Conservation (phyloP, 2,888 invertebrate genomes). For the Fissipunctia ypsillon region DNA sequence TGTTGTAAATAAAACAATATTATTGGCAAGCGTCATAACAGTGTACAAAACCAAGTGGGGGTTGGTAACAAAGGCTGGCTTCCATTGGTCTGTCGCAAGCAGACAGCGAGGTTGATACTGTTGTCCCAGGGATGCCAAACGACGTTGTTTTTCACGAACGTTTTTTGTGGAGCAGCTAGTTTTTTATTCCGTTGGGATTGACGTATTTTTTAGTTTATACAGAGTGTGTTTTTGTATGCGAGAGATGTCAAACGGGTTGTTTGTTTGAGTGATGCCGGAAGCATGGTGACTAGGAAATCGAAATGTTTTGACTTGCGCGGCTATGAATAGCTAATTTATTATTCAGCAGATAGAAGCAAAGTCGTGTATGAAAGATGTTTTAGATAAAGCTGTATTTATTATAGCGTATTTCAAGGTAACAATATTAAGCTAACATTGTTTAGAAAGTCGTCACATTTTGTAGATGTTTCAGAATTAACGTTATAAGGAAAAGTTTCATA, state of each 20-base stretch:
- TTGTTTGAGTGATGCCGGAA: not conserved
- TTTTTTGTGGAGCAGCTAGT: conserved; percentile 44
- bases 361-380: not conserved
- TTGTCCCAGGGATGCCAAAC: conserved; percentile 58
- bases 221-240: conserved; percentile 14
- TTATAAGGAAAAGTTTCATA: not conserved
- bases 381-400: not conserved
- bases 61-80: conserved; percentile 48
- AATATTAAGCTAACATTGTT: not conserved
- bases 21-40: conserved; percentile 55
- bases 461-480: not conserved
- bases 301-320: not conserved
- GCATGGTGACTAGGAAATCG: no score
- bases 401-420: not conserved
- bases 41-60: conserved; percentile 54
- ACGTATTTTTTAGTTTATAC: conserved; percentile 34
- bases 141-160: conserved; percentile 55
- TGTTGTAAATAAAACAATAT: conserved; percentile 46
- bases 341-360: not conserved
- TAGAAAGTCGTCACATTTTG: not conserved
- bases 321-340: no score
- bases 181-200: conserved; percentile 56
- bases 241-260: conserved; percentile 21
- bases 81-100: conserved; percentile 63
- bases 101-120: conserved; percentile 55